Percentiles rank a stretch among this genome's conserved stretches.
Evolutionary conservation across 2,113 vertebrate species (phyloP).

Genomic region (Ovis canadensis): DNA sequence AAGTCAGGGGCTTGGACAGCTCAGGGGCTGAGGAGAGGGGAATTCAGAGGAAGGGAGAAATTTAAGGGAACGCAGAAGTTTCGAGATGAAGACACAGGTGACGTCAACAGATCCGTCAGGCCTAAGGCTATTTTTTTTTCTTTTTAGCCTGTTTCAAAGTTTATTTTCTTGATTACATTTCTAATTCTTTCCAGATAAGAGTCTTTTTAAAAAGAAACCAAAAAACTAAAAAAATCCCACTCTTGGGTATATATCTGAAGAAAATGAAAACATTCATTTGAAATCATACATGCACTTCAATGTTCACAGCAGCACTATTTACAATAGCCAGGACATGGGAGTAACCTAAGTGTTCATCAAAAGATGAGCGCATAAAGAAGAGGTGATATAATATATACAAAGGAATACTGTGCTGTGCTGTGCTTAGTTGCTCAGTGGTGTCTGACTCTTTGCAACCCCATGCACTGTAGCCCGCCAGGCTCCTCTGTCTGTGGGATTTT

Average conservation of each 20-base stretch:
- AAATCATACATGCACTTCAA: not conserved
- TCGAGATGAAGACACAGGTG: not conserved
- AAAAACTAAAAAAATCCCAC: not conserved
- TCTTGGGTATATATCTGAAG: not conserved
- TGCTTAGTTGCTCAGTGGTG: not conserved
- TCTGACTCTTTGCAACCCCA: not conserved
- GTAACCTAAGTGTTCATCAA: not conserved
- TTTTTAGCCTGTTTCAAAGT: not conserved
- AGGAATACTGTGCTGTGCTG: not conserved
- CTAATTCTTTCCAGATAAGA: not conserved
- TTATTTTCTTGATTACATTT: not conserved
- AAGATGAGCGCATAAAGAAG: not conserved
- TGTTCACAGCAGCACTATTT: not conserved
- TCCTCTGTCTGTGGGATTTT: not conserved
- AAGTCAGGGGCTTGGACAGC: not conserved
- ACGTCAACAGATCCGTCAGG: not conserved
- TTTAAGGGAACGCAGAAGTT: not conserved
- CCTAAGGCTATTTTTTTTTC: not conserved
- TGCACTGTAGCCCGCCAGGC: not conserved
- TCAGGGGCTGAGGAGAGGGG: not conserved
- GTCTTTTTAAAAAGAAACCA: accelerated
- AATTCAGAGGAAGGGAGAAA: not conserved
- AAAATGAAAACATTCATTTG: not conserved
- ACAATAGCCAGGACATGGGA: not conserved
- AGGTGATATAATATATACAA: not conserved